A percentile compares a stretch with the other conserved stretches of the same genome.
Evolutionary conservation across 2,797 vertebrate genomes (phyloP).

Genomic region (Moxostoma hubbsi): DNA sequence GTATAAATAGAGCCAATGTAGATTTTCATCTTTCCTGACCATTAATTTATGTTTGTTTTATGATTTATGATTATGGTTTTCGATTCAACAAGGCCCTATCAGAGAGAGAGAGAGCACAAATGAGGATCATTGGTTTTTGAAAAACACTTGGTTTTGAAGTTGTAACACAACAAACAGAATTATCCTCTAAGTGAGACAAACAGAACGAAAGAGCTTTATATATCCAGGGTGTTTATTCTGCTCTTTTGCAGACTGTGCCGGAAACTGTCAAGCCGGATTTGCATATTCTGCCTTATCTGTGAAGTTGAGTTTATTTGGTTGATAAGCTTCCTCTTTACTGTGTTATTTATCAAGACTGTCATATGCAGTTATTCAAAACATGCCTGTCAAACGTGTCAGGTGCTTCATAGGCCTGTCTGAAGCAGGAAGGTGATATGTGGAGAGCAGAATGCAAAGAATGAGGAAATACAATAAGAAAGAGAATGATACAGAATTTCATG

Average conservation of each 20-base stretch:
- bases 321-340: conserved; percentile 51
- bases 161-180: not conserved
- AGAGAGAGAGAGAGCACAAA: not conserved
- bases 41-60: not conserved
- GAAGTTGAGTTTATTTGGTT: conserved; percentile 49
- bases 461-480: not conserved
- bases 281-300: conserved; percentile 51
- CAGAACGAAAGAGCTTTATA: conserved; percentile 23
- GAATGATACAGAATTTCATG: not conserved
- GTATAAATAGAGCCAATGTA: not conserved
- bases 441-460: not conserved
- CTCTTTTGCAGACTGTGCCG: conserved; percentile 27
- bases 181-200: not conserved
- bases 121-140: no score
- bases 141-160: not conserved
- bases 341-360: conserved; percentile 48
- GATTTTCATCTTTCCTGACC: no score
- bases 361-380: conserved; percentile 50
- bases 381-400: conserved; percentile 30
- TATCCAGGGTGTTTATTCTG: conserved; percentile 22
- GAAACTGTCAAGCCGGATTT: conserved; percentile 43
- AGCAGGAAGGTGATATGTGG: not conserved
- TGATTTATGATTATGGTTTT: not conserved
- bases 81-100: not conserved
- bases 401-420: conserved; percentile 30